Evolutionary conservation across 2,888 invertebrate genomes (phyloP), one percentile per base, ranked within the genome.

Genomic region (Pegoplata infirma): DNA sequence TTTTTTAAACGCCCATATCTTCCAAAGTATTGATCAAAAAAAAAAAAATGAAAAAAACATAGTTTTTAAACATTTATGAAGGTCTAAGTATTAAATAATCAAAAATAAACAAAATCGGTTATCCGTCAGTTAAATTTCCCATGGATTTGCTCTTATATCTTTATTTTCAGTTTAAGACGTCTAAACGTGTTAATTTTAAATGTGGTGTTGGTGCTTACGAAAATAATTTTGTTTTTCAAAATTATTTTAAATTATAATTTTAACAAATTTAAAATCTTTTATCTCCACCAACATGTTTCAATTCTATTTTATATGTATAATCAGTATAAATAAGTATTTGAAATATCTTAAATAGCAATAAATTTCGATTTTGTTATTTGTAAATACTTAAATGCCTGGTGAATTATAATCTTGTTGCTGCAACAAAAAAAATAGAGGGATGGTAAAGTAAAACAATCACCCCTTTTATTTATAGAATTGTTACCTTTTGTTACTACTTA

Each of bases 331-430:
- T 14, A 16, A 14, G 28, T 46, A 72, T 82, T 81, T 82, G 74
- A 85, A 88, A 85, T 84, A 86, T 85, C 86, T 86, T 85, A 84
- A 87, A 88, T 84, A 85, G 88, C 85, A 86, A 88, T 88, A 88
- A 88, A 88, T 88, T 88, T 89, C 87, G 89, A 88, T 89, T 88
- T 84, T 87, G 40, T 46, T 66, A 23, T 53, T 58, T 63, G 47
- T 25, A 85, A 84, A 84, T 84, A 86, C 83, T 84, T 86, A 86
- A 88, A 88, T 87, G 86, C 88, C 86, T 88, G 86, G 86, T 88
- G 89, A 88, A 88, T 88, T 88, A 88, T 88, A 86, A 87, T 86
- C 86, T 68, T 72, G 46, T 44, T 71, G 28, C 46, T 25, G 6
- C 36, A 16, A n/a, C n/a, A n/a, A n/a, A n/a, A n/a, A n/a, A n/a